phyloP scores from a whole-genome alignment of 2,113 vertebrate species.

The Canis aureus region DNA sequence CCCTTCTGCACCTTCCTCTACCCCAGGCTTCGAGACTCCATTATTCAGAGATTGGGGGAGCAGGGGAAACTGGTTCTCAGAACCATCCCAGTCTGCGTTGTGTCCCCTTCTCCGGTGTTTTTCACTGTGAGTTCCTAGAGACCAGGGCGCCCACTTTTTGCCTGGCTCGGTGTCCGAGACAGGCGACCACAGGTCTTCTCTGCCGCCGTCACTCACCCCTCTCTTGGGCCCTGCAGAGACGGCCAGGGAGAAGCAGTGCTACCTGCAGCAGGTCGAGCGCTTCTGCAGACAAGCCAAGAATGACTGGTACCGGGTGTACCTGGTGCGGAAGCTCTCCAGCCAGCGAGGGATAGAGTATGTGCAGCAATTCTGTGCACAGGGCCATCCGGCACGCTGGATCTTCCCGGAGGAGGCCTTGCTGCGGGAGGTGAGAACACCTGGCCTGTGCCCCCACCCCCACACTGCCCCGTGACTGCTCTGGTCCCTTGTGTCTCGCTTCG shows the following conservation, averaged over 20 bases:
- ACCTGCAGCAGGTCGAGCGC: constrained; percentile 81
- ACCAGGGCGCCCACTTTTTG: fast-evolving
- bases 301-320: constrained; percentile 93
- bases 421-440: constrained; percentile 86
- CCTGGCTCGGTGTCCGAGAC: background rate
- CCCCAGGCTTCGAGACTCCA: background rate
- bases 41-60: background rate
- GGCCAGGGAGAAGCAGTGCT: constrained; percentile 44
- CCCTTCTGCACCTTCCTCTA: fast-evolving
- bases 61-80: background rate
- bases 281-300: constrained; percentile 87
- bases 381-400: constrained; percentile 88
- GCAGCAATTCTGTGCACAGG: constrained; percentile 86
- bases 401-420: constrained; percentile 90
- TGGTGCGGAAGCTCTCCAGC: constrained; percentile 91
- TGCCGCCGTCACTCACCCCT: background rate
- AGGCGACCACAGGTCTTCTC: fast-evolving
- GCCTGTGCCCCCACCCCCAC: background rate
- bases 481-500: fast-evolving
- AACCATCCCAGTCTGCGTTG: fast-evolving
- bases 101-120: background rate
- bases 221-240: constrained; percentile 63
- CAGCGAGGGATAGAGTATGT: constrained; percentile 91
- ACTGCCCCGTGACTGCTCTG: fast-evolving
- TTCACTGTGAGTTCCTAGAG: fast-evolving